Percentiles rank a stretch among this genome's conserved stretches.
phyloP scores from a whole-genome alignment of 2,113 vertebrate species.

The Spermophilus dauricus region DNA sequence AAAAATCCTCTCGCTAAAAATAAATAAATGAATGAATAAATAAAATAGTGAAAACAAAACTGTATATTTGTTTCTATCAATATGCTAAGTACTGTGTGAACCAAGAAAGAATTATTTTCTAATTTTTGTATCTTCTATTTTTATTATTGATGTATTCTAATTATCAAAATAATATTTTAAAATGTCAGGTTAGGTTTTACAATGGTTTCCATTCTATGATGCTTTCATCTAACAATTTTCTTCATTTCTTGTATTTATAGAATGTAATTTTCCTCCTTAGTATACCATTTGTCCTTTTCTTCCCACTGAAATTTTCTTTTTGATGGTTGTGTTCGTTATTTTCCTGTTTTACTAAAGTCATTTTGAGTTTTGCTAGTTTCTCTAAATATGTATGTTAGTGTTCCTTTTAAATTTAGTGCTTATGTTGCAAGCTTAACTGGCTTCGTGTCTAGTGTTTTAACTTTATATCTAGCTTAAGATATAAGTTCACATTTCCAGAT shows the following conservation, averaged over 20 bases:
- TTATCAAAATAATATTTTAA: conserved; percentile 37
- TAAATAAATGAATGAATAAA: background rate
- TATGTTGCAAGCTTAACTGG: background rate
- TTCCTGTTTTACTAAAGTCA: background rate
- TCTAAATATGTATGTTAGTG: background rate
- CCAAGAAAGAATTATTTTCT: background rate
- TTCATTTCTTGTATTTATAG: background rate
- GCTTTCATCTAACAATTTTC: conserved; percentile 24
- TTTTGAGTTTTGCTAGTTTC: conserved; percentile 32
- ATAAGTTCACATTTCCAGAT: conserved; percentile 24
- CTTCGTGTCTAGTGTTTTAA: background rate
- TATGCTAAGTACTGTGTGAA: background rate
- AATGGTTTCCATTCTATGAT: background rate
- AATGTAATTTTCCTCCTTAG: conserved; percentile 17
- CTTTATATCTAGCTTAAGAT: conserved; percentile 38
- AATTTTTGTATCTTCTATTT: background rate
- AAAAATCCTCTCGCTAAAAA: too few relatives aligned
- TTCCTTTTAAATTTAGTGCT: conserved; percentile 5
- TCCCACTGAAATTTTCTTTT: background rate
- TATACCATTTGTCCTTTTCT: background rate
- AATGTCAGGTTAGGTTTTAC: background rate
- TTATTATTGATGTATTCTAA: conserved; percentile 19
- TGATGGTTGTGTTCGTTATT: background rate
- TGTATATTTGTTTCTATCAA: background rate
- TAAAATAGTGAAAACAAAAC: conserved; percentile 33